phyloP scores from a whole-genome alignment of 2,888 invertebrate species.

The Cheilosia variabilis region DNA sequence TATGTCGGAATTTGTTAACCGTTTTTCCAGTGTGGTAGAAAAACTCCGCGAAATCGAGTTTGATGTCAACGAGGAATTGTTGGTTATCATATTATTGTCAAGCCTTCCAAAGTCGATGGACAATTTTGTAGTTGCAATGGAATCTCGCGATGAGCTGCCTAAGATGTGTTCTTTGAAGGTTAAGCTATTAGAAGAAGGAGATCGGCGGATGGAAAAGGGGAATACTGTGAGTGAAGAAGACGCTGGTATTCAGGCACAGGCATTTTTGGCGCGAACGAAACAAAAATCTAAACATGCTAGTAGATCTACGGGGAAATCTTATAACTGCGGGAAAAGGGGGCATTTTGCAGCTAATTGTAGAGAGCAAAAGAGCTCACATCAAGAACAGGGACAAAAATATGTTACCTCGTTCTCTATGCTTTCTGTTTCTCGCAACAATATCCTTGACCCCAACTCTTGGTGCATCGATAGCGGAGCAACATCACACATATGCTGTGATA shows the following conservation, averaged over 20 bases:
- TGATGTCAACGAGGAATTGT: too few species aligned
- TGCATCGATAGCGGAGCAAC: constrained; percentile 65
- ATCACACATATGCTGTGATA: constrained; percentile 7
- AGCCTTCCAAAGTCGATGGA: constrained; percentile 22
- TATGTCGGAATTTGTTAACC: constrained; percentile 13
- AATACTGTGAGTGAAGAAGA: too few species aligned
- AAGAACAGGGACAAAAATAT: background rate
- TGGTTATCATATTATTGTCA: constrained; percentile 28
- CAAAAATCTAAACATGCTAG: constrained; percentile 10
- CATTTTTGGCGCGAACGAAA: constrained; percentile 8
- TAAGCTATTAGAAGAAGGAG: constrained; percentile 1
- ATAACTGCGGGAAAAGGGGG: constrained; percentile 37
- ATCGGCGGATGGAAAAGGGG: background rate
- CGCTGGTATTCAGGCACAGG: background rate
- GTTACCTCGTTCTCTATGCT: constrained; percentile 16
- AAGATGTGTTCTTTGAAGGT: background rate
- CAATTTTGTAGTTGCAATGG: constrained; percentile 27
- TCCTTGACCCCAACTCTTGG: constrained; percentile 39
- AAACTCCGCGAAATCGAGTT: background rate
- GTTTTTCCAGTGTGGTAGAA: constrained; percentile 5
- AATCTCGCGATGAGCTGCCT: constrained; percentile 14
- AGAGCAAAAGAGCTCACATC: constrained; percentile 11
- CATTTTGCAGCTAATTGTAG: constrained; percentile 34
- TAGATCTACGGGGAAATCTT: constrained; percentile 28
- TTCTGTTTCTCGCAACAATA: constrained; percentile 19